Evolutionary conservation across 2,113 vertebrate genomes (phyloP).

Genomic region (Anolis sagrei): DNA sequence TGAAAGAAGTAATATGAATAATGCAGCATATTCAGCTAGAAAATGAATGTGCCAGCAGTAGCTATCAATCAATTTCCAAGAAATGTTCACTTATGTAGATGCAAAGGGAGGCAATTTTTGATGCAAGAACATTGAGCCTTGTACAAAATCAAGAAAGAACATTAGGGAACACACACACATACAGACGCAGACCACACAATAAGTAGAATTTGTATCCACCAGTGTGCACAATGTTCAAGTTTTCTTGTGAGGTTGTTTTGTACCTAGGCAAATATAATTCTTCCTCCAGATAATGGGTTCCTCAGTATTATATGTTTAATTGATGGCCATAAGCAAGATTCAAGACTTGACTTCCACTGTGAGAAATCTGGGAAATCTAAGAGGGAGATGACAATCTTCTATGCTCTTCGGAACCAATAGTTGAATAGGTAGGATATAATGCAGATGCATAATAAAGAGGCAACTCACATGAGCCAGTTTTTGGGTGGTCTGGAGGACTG

Average conservation of each 20-base stretch:
- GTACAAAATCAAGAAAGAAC: neutral
- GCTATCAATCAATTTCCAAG: neutral
- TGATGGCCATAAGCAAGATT: too few species aligned
- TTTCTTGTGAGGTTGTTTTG: neutral
- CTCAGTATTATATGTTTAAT: neutral
- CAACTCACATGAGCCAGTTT: neutral
- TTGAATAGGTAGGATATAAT: neutral
- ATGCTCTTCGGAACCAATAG: neutral
- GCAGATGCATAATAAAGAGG: too few species aligned
- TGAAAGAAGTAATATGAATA: slow-evolving; percentile 47
- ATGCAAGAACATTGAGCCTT: neutral
- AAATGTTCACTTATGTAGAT: slow-evolving; percentile 24
- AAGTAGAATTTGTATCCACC: neutral
- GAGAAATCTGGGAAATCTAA: too few species aligned
- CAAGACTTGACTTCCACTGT: too few species aligned
- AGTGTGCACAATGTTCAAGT: neutral
- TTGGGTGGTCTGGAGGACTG: neutral
- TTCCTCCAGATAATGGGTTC: neutral
- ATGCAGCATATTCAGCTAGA: slow-evolving; percentile 48
- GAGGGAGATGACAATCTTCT: too few species aligned
- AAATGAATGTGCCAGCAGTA: slow-evolving; percentile 28
- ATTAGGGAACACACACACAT: neutral
- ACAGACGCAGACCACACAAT: neutral
- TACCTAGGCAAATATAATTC: neutral
- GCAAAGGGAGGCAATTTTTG: neutral